These are phyloP conservation scores for Helicolenus hilgendorfi DNA, from an alignment of 2,797 vertebrate genomes.

Conservation along the genomic window DNA sequence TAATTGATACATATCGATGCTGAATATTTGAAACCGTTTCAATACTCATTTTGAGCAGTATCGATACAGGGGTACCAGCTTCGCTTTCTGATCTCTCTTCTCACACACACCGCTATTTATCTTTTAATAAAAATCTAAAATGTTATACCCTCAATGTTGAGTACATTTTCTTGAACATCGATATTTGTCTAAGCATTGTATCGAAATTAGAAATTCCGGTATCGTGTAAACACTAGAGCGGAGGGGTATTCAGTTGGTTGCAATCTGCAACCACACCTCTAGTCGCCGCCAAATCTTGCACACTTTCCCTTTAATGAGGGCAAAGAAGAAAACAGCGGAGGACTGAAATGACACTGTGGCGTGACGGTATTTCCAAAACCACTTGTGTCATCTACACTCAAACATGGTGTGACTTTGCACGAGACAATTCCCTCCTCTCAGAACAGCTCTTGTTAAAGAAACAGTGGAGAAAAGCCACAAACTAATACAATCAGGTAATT, in stretches of 20 bases:
- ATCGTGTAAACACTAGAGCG: no score
- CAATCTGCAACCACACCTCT: neutral
- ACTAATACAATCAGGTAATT: slow-evolving; percentile 58
- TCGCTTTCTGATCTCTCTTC: neutral
- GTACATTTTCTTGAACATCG: no score
- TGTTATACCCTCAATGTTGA: neutral
- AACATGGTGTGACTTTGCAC: slow-evolving; percentile 17
- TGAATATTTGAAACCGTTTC: neutral
- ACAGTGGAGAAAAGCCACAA: slow-evolving; percentile 41
- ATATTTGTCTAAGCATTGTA: neutral
- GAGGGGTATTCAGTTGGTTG: no score
- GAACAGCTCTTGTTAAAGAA: slow-evolving; percentile 27
- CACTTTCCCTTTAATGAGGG: slow-evolving; percentile 13
- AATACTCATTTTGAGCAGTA: neutral
- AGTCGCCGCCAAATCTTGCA: neutral
- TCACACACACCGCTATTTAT: neutral
- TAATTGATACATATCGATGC: no score
- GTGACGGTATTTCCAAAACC: slow-evolving; percentile 8
- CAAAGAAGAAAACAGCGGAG: neutral
- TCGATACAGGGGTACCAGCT: neutral
- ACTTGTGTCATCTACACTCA: slow-evolving; percentile 7
- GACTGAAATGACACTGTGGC: neutral
- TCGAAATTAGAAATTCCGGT: no score
- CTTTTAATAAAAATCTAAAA: neutral
- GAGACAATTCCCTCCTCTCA: slow-evolving; percentile 24